Base-by-base conservation (phyloP, 2,797 vertebrate species). In the Falco columbarius region DNA sequence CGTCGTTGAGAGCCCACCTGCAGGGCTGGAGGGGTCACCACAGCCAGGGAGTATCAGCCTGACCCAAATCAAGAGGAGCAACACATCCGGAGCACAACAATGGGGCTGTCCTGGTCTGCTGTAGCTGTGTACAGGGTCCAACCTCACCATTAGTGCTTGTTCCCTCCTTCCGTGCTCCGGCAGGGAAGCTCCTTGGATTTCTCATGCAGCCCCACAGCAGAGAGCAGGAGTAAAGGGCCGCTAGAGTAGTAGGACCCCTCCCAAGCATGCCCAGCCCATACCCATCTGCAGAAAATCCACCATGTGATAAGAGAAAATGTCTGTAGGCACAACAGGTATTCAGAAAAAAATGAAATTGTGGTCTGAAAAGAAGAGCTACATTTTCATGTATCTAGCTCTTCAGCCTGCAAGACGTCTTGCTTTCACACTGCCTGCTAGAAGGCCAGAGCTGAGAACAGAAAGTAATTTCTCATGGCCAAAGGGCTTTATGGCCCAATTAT, bases 71-170 rank as follows among this genome's bases (percentile, higher is more conserved):
- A 1, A 9, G 47, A 32, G 47, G 26, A 81, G 20, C 40, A 79
- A 18, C 44, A 38, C 8, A 46, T 61, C 4, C 73, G 51, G 70
- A 30, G 61, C 32, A 3, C 9, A 30, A 3, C 12, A 32, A 7
- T 2, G 8, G 61, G 29, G 16, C n/a, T 82, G 21, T 59, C 20
- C 54, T 30, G 40, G 40, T 4, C 24, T 14, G 0, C 49, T 4
- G 49, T 26, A 49, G 8, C 11, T 10, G 13, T 2, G 5, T 7
- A 10, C 21, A 10, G 51, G 12, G 5, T 68, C 44, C 76, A 40
- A 3, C 49, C 4, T 0, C 56, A 8, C 9, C 2, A 1, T 8
- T 3, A 5, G 40, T 9, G 34, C 46, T 40, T 6, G 10, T 10
- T 72, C 49, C 56, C 46, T 61, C 15, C 54, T 66, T 11, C 40